Evolutionary conservation across 2,797 vertebrate genomes (phyloP).

Genomic region (Bufotes viridis): DNA sequence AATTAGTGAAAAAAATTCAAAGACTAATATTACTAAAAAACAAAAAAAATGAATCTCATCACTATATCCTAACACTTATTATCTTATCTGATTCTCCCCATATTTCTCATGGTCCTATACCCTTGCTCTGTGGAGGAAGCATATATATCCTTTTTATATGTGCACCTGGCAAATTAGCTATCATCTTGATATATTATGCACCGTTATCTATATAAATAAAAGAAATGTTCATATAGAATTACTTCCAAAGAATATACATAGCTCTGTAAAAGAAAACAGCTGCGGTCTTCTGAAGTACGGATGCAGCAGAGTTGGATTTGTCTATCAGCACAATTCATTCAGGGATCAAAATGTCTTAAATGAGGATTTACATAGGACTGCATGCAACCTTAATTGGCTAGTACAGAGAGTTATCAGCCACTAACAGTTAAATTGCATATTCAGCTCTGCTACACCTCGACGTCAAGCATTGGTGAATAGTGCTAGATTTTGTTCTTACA

Average conservation of each 20-base stretch:
- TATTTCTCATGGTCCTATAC: neutral
- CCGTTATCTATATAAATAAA: conserved; percentile 42
- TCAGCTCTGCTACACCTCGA: neutral
- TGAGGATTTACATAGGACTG: neutral
- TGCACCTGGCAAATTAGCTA: conserved; percentile 39
- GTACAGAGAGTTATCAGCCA: neutral
- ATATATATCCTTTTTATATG: neutral
- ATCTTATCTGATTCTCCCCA: neutral
- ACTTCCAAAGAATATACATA: neutral
- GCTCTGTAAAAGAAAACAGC: neutral
- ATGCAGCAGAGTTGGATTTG: neutral
- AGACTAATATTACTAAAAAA: too few relatives aligned
- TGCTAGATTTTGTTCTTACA: neutral
- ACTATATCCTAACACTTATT: neutral
- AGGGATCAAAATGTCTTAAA: neutral
- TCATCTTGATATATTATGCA: conserved; percentile 11
- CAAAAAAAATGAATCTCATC: too few relatives aligned
- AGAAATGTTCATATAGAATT: conserved; percentile 18
- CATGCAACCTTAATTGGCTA: neutral
- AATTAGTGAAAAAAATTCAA: too few relatives aligned
- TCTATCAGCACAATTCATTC: neutral
- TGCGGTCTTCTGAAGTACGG: neutral
- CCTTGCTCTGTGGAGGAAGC: neutral
- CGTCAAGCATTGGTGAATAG: neutral
- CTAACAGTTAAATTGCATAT: neutral